Conservation (phyloP, 2,113 vertebrate genomes). For the Rhombomys opimus region DNA sequence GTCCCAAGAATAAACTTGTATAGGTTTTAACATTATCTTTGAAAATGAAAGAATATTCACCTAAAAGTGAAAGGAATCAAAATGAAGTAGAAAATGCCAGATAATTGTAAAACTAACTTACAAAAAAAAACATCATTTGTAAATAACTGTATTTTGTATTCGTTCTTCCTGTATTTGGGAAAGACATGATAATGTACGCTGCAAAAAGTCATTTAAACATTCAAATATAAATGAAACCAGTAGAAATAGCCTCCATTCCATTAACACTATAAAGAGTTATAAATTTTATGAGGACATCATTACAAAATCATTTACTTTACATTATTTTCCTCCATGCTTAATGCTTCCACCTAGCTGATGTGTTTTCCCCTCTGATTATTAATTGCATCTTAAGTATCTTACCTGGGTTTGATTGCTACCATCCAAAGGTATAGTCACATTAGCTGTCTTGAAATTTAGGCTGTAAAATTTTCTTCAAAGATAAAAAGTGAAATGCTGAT, state of each 20-base stretch:
- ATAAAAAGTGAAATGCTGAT: constrained; percentile 7
- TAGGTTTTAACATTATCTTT: constrained; percentile 34
- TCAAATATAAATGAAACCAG: not conserved
- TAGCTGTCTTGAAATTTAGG: constrained; percentile 56
- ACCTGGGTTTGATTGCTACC: constrained; percentile 76
- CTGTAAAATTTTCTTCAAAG: constrained; percentile 49
- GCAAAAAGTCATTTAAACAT: constrained; percentile 29
- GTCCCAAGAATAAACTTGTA: not conserved
- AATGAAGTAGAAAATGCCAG: constrained; percentile 50
- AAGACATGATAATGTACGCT: not conserved
- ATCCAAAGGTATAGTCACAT: not conserved
- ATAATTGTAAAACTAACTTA: constrained; percentile 46
- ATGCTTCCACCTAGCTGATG: not conserved
- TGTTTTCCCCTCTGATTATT: not conserved
- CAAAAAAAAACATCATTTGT: not conserved
- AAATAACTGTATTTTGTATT: constrained; percentile 35
- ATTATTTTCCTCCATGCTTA: constrained; percentile 44
- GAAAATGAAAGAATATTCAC: not conserved
- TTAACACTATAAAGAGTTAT: constrained; percentile 16
- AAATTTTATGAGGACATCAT: constrained; percentile 21
- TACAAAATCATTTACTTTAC: constrained; percentile 50
- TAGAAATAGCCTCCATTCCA: constrained; percentile 1
- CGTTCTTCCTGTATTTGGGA: not conserved
- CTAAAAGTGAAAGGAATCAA: constrained; percentile 18
- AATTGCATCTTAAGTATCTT: constrained; percentile 70